These are phyloP conservation scores for Erythrolamprus reginae DNA, from an alignment of 2,113 vertebrate species.

Conservation along the genomic window DNA sequence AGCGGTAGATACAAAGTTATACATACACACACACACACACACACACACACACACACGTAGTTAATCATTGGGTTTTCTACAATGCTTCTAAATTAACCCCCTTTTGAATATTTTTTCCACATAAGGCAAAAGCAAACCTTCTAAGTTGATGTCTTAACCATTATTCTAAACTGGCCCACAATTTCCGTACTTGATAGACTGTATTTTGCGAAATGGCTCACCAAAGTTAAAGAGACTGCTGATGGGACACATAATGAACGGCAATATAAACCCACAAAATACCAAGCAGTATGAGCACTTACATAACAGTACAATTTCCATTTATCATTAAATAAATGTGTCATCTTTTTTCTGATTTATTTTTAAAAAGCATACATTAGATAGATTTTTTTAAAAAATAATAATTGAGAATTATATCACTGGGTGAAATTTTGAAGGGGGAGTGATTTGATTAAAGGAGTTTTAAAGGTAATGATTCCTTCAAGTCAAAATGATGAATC, in stretches of 20 bases:
- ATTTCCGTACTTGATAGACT: no score
- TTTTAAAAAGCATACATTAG: no score
- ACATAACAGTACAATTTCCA: no score
- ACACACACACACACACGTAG: no score
- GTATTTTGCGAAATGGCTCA: neutral
- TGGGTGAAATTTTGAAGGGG: neutral
- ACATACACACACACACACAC: neutral
- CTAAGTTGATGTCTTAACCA: no score
- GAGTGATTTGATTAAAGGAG: neutral
- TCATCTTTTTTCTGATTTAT: no score
- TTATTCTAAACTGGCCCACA: no score
- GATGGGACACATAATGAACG: neutral
- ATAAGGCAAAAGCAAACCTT: slow-evolving; percentile 6
- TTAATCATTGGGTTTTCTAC: slow-evolving; percentile 32
- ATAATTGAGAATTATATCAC: neutral
- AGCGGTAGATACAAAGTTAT: neutral
- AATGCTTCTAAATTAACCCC: slow-evolving; percentile 40
- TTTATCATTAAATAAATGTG: no score
- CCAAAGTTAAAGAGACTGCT: neutral
- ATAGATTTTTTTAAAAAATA: neutral
- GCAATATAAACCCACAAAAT: no score
- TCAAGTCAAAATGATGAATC: neutral
- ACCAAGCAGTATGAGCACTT: no score
- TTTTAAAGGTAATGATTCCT: neutral
- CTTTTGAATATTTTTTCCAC: slow-evolving; percentile 26